A percentile compares a stretch with the other conserved stretches of the same genome.
phyloP scores from a whole-genome alignment of 2,888 invertebrate species.

The Aphidius colemani region DNA sequence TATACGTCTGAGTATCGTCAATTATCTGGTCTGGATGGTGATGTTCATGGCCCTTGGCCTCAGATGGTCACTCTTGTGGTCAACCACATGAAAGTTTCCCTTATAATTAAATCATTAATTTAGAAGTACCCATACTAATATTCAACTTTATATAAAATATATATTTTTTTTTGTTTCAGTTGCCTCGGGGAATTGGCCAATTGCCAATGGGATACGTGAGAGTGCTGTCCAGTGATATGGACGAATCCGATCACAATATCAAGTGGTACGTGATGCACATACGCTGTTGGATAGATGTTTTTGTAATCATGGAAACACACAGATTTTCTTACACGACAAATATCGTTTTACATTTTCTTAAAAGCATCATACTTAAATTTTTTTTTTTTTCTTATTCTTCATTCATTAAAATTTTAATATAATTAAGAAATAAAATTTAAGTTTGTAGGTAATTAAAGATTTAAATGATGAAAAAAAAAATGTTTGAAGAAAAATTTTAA shows the following conservation, averaged over 20 bases:
- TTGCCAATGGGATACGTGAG: constrained; percentile 28
- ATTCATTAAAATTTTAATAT: too few species aligned
- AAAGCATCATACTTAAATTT: too few species aligned
- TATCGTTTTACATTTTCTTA: too few species aligned
- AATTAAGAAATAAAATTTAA: neutral
- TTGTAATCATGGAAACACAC: neutral
- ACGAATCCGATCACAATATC: constrained; percentile 26
- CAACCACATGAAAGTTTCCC: constrained; percentile 46
- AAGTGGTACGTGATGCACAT: constrained; percentile 25
- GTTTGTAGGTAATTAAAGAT: too few species aligned
- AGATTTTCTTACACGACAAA: too few species aligned
- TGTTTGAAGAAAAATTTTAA: too few species aligned
- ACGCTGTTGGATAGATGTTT: constrained; percentile 7
- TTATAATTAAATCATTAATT: constrained; percentile 57
- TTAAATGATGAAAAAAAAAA: too few species aligned
- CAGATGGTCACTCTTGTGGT: constrained; percentile 28
- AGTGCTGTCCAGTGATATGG: constrained; percentile 20
- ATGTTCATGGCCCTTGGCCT: constrained; percentile 21
- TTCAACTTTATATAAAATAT: too few species aligned
- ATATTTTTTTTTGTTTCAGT: too few species aligned
- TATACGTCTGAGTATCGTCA: constrained; percentile 48
- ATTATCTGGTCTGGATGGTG: constrained; percentile 45
- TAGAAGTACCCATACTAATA: constrained; percentile 22
- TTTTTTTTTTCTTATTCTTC: too few species aligned
- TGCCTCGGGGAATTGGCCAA: constrained; percentile 30